phyloP scores from a whole-genome alignment of 2,113 vertebrate genomes.

The Clinocottus analis region DNA sequence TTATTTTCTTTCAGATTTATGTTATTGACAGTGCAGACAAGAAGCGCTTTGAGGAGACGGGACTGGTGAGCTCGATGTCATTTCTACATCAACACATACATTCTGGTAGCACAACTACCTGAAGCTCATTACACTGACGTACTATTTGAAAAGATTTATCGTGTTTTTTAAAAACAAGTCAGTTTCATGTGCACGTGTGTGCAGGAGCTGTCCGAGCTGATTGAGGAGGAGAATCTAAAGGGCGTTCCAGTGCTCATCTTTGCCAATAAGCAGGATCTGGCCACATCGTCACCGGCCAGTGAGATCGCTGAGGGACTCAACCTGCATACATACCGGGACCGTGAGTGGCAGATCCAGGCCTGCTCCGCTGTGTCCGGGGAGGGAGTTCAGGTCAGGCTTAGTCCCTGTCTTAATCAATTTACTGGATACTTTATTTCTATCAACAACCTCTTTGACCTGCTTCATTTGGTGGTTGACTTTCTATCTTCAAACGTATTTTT shows the following conservation, averaged over 20 bases:
- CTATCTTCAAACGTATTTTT: background rate
- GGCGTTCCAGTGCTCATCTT: slow-evolving; percentile 90
- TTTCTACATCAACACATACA: background rate
- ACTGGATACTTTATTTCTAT: background rate
- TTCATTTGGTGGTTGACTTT: background rate
- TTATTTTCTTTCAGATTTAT: slow-evolving; percentile 87
- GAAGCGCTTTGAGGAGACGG: slow-evolving; percentile 92
- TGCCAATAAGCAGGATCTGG: slow-evolving; percentile 92
- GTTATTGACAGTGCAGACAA: slow-evolving; percentile 92
- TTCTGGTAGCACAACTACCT: background rate
- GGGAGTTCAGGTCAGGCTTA: slow-evolving; percentile 87
- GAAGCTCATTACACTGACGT: background rate
- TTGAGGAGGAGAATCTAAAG: slow-evolving; percentile 84
- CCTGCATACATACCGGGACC: slow-evolving; percentile 89
- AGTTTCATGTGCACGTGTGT: background rate
- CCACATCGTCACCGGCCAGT: slow-evolving; percentile 85
- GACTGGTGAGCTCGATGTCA: slow-evolving; percentile 82
- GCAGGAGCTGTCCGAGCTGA: slow-evolving; percentile 89
- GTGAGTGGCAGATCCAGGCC: slow-evolving; percentile 92
- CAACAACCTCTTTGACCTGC: background rate
- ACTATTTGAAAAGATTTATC: background rate
- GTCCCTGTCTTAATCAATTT: background rate
- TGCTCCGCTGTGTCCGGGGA: slow-evolving; percentile 90
- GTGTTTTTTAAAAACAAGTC: too few species aligned
- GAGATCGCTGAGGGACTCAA: slow-evolving; percentile 90